Percentiles rank a stretch among this genome's conserved stretches.
These are phyloP conservation scores for Dasyprocta punctata DNA, from an alignment of 2,113 vertebrate genomes.

Conservation along the genomic window DNA sequence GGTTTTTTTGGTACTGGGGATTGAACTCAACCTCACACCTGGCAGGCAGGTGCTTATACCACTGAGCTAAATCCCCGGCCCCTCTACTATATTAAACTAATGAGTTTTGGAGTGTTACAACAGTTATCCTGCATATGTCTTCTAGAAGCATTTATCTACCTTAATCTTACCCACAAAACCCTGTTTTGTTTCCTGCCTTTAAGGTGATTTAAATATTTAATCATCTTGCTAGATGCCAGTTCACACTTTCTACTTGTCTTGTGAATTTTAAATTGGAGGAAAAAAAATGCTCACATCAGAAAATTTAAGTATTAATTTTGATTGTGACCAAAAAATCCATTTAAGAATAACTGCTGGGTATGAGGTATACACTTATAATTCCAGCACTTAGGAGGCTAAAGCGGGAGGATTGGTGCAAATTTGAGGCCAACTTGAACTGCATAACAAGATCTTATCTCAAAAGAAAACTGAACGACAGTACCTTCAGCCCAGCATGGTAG, in stretches of 20 bases:
- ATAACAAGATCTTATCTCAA: background rate
- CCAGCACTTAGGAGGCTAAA: background rate
- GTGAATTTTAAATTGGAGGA: background rate
- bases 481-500: background rate
- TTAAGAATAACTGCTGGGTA: background rate
- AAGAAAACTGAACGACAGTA: background rate
- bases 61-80: too few species aligned
- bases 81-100: background rate
- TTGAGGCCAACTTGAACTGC: background rate
- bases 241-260: background rate
- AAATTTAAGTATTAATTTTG: constrained; percentile 46
- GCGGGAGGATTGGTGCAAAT: background rate
- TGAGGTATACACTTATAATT: background rate
- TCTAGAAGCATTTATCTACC: background rate
- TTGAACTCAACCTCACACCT: too few species aligned
- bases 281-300: background rate
- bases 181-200: constrained; percentile 6
- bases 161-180: background rate
- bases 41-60: too few species aligned
- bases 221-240: constrained; percentile 13
- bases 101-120: background rate
- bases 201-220: background rate
- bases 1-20: too few species aligned
- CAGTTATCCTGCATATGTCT: background rate
- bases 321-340: constrained; percentile 12